These are phyloP conservation scores for Galaxea fascicularis DNA, from an alignment of 92 coral and sea anemone species.

Conservation along the genomic window DNA sequence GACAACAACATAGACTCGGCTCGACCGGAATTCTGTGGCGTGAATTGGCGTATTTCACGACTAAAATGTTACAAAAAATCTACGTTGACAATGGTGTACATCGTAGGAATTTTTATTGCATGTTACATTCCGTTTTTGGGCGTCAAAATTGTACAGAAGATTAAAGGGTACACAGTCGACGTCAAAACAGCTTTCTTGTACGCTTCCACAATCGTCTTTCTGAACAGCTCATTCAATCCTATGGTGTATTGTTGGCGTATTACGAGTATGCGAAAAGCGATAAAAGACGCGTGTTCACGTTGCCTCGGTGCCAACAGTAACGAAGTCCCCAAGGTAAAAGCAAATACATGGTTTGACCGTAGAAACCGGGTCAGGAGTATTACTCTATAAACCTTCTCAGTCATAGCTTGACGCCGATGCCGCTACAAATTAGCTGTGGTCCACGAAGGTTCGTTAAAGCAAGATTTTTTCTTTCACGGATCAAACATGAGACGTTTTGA, in stretches of 20 bases:
- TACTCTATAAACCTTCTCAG: no score
- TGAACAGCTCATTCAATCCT: slow-evolving; percentile 63
- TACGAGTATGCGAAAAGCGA: slow-evolving; percentile 58
- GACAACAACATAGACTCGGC: slow-evolving; percentile 27
- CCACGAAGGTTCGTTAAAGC: no score
- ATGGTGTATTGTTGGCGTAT: slow-evolving; percentile 77
- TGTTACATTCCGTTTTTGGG: slow-evolving; percentile 48
- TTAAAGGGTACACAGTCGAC: slow-evolving; percentile 20
- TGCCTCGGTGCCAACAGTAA: no score
- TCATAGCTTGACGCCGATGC: no score
- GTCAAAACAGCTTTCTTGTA: slow-evolving; percentile 45
- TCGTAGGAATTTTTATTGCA: slow-evolving; percentile 44
- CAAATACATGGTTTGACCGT: no score
- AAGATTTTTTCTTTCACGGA: no score
- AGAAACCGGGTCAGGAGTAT: no score
- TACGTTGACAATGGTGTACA: slow-evolving; percentile 43
- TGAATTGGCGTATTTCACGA: neutral
- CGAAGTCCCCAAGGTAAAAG: no score
- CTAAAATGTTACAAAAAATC: slow-evolving; percentile 46
- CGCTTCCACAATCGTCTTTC: slow-evolving; percentile 38
- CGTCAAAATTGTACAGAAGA: slow-evolving; percentile 11
- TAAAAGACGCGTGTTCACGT: neutral
- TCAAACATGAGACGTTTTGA: no score
- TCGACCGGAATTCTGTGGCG: no score
- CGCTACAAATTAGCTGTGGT: no score